phyloP scores from a whole-genome alignment of 2,113 vertebrate species.

The Athene cunicularia region DNA sequence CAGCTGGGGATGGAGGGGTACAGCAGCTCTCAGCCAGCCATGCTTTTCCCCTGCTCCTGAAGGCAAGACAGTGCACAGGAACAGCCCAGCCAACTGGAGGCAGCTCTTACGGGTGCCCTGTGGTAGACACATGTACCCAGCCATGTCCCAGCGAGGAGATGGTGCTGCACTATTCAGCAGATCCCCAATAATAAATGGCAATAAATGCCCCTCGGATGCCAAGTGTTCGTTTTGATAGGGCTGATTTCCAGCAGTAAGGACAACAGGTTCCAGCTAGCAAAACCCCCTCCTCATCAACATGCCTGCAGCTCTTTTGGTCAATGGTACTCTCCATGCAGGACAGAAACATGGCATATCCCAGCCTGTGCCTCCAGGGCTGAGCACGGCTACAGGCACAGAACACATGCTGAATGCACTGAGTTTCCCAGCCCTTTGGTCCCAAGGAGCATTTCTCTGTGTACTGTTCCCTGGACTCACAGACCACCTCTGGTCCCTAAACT shows the following conservation, averaged over 20 bases:
- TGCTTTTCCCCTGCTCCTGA: neutral
- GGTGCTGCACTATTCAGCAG: accelerated
- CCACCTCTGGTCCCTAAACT: neutral
- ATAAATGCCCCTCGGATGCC: neutral
- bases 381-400: neutral
- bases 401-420: neutral
- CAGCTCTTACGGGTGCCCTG: neutral
- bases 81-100: neutral
- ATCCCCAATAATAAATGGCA: no score
- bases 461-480: neutral
- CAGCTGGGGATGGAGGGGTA: neutral
- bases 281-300: neutral
- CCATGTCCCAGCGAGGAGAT: neutral
- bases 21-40: neutral
- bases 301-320: neutral
- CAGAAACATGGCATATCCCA: neutral
- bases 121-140: accelerated
- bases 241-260: neutral
- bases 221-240: neutral
- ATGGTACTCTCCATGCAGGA: neutral
- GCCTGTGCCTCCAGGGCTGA: neutral
- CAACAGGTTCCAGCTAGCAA: neutral
- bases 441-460: neutral
- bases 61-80: neutral
- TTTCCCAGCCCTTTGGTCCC: neutral